phyloP scores from a whole-genome alignment of 2,888 invertebrate genomes.

The Calameuta idolon region DNA sequence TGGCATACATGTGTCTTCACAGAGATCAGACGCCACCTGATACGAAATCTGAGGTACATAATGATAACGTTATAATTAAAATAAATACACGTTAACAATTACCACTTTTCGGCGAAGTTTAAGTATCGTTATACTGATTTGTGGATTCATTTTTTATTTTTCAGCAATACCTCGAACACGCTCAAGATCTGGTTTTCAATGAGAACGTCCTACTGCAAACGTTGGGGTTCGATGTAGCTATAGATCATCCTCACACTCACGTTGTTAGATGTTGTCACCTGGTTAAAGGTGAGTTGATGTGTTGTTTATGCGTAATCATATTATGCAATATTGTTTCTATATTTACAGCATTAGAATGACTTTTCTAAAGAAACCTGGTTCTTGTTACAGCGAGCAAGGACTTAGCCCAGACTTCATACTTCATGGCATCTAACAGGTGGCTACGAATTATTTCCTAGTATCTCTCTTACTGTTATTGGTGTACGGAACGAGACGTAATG shows the following conservation, averaged over 20 bases:
- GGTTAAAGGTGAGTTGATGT: conserved; percentile 82
- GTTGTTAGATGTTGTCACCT: conserved; percentile 96
- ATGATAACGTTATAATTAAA: conserved; percentile 11
- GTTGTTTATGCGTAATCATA: neutral
- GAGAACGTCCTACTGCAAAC: conserved; percentile 98
- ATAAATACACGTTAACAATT: conserved; percentile 12
- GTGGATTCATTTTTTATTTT: conserved; percentile 28
- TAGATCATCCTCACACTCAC: conserved; percentile 98
- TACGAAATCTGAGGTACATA: conserved; percentile 78
- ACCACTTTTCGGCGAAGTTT: too few species aligned
- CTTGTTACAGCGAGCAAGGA: conserved; percentile 86
- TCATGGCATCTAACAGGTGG: conserved; percentile 97
- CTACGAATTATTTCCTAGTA: conserved; percentile 51
- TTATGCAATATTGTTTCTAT: too few species aligned
- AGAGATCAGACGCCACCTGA: conserved; percentile 76
- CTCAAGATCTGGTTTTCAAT: conserved; percentile 94
- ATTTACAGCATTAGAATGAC: too few species aligned
- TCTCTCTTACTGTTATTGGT: conserved; percentile 46
- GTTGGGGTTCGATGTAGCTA: conserved; percentile 96
- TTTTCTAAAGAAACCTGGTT: neutral
- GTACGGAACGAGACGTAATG: conserved; percentile 8
- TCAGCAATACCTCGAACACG: conserved; percentile 77
- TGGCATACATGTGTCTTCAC: conserved; percentile 90
- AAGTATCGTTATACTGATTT: too few species aligned
- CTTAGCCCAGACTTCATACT: conserved; percentile 97